Base-by-base conservation (phyloP, 92 coral and sea anemone genomes). In the Virgularia gustaviana region DNA sequence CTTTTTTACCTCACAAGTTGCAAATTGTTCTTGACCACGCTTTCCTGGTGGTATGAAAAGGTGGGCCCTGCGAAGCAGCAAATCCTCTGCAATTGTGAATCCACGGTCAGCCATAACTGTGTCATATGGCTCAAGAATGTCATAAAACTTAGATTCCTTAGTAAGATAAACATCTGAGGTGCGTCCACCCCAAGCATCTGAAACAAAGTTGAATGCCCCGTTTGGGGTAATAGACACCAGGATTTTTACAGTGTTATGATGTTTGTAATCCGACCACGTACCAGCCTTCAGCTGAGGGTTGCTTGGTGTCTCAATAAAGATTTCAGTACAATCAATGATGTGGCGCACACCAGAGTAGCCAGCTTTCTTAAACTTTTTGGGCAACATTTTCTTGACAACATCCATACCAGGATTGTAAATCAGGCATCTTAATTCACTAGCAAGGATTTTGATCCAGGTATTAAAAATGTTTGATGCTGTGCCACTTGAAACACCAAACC, bases 21-120 rank as follows among this genome's bases (percentile, higher is more conserved):
- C 65, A 79, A 78, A 78, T 65, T 83, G 87, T 57, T 83, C 83
- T 70, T 82, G 86, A 41, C 83, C 79, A 3, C 79, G 81, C 52
- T 76, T 76, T 6, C 81, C 81, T 16, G 81, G 75, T 27, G 81
- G 81, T 23, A 76, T 76, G 52, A 63, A 53, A 1, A 76, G 77
- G 30, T 38, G 63, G 0, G 58, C 15, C 13, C 73, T 36, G 22
- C 65, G 36, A 1, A 80, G 34, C 4, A 80, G 73, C 64, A 81
- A 65, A 37, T 54, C 81, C 38, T 81, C 81, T n/a, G 76, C 28
- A 13, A 81, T 81, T 0, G 85, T 81, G 59, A 81, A 81, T 1
- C 77, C 70, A 27, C 85, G 37, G 45, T 82, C 86, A 34, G 74
- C 83, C 86, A 76, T 82, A 29, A 82, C 82, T 33, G 64, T 83